Evolutionary conservation across 2,888 invertebrate genomes (phyloP).

Genomic region (Villa cingulata): DNA sequence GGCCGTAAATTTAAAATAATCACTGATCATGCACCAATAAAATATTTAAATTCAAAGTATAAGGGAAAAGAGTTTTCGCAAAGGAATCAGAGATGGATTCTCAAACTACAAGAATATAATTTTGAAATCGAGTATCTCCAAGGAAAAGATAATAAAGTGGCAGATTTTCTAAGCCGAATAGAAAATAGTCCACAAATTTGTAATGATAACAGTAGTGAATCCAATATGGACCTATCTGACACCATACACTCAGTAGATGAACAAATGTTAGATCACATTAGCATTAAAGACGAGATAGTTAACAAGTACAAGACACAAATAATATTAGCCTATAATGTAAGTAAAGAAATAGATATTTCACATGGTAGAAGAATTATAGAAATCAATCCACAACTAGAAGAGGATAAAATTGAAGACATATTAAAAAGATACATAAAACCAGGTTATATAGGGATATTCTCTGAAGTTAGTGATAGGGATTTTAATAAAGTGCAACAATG

Average conservation of each 20-base stretch:
- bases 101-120: too few species aligned
- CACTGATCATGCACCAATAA: constrained; percentile 6
- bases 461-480: constrained; percentile 6
- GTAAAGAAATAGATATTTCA: constrained; percentile 1
- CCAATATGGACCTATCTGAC: constrained; percentile 2
- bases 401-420: constrained; percentile 6
- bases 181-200: too few species aligned
- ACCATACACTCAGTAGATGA: too few species aligned
- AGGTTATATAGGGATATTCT: constrained; percentile 6
- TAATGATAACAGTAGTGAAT: constrained; percentile 5
- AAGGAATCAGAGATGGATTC: too few species aligned
- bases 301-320: too few species aligned
- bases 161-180: too few species aligned
- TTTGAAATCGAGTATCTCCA: too few species aligned
- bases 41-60: constrained; percentile 10
- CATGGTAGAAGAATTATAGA: constrained; percentile 9
- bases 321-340: constrained; percentile 8
- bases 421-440: constrained; percentile 7
- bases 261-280: constrained; percentile 3
- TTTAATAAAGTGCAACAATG: constrained; percentile 9
- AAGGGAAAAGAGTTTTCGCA: not conserved
- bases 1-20: constrained; percentile 11
- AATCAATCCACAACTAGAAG: constrained; percentile 3
- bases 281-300: too few species aligned
- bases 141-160: too few species aligned